Base-by-base conservation (phyloP, 2,113 vertebrate species). In the Polypterus bichir region DNA sequence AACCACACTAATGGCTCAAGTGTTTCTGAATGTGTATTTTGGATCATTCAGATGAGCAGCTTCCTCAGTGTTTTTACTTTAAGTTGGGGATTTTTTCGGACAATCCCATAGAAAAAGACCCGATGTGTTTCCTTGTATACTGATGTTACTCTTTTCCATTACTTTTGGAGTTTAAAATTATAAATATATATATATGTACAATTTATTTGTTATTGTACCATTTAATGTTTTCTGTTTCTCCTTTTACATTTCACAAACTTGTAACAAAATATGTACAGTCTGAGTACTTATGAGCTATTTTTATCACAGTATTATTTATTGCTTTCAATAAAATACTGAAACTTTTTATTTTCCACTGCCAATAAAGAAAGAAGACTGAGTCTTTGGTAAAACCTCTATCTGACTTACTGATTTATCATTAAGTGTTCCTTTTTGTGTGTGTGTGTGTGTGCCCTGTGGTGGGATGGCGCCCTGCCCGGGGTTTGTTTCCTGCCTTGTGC, bases 301-400 rank as follows among this genome's bases (percentile, higher is more conserved):
- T 97, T 95, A 97, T 93, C 94, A 97, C 93, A 95, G 92, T 95
- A 92, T 97, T 97, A 97, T 97, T 98, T 97, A 97, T 97, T 97
- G 90, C 90, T 92, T 91, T 93, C 93, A 95, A 92, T 96, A 97
- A 97, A 97, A 87, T 93, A 84, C 91, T 90, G 91, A 92, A 91
- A 89, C 89, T 73, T 27, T 27, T 27, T 82, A 79, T 92, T 91
- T 94, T 91, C 81, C 89, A 91, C 90, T 90, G 91, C 91, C 90
- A 88, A 73, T 86, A 76, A 81, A 84, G 81, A 68, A 69, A 70
- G 71, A 56, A 52, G 51, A 52, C 51, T 52, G 51, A 52, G 51
- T 52, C 51, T 52, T 3, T 52, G 51, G 7, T 52, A 52, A 52
- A 52, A 10, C 10, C 27, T 27, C 27, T 27, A 27, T 27, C 27